These are phyloP conservation scores for Cercopithecus petaurista DNA, from an alignment of 2,797 vertebrate species.

Conservation along the genomic window DNA sequence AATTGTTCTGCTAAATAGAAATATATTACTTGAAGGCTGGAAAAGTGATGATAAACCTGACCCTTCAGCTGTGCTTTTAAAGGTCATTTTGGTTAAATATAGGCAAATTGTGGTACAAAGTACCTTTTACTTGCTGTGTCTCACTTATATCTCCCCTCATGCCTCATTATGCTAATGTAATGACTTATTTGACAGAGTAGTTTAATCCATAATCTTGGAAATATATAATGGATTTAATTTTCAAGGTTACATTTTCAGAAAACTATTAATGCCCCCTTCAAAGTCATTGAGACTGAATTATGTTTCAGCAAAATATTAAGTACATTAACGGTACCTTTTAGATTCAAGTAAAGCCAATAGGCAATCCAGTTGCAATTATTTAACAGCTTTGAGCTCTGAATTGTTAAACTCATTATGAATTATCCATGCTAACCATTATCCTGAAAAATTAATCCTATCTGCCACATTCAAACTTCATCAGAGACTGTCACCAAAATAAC, in stretches of 20 bases:
- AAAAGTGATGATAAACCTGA: constrained; percentile 77
- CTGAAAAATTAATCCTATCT: constrained; percentile 70
- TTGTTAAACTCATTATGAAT: constrained; percentile 74
- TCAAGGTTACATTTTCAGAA: constrained; percentile 74
- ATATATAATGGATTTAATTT: constrained; percentile 79
- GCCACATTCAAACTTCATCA: constrained; percentile 63
- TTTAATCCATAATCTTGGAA: constrained; percentile 72
- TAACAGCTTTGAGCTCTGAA: constrained; percentile 46
- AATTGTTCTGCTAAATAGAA: constrained; percentile 81
- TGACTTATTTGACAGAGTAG: constrained; percentile 72
- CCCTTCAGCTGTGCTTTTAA: constrained; percentile 76
- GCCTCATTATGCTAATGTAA: constrained; percentile 73
- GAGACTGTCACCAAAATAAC: constrained; percentile 66
- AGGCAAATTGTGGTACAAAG: constrained; percentile 72
- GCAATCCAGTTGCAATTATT: constrained; percentile 63
- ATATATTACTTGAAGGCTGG: constrained; percentile 79
- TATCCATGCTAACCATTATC: constrained; percentile 60
- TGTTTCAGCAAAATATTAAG: constrained; percentile 71
- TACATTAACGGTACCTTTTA: constrained; percentile 68
- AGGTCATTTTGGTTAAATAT: constrained; percentile 80
- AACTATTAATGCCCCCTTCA: constrained; percentile 74
- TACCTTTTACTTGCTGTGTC: constrained; percentile 68
- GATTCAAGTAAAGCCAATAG: constrained; percentile 45
- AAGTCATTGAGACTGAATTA: constrained; percentile 78
- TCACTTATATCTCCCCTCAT: constrained; percentile 31